These are phyloP conservation scores for Trichogramma pretiosum DNA, from an alignment of 1,140 invertebrate genomes.

Conservation along the genomic window DNA sequence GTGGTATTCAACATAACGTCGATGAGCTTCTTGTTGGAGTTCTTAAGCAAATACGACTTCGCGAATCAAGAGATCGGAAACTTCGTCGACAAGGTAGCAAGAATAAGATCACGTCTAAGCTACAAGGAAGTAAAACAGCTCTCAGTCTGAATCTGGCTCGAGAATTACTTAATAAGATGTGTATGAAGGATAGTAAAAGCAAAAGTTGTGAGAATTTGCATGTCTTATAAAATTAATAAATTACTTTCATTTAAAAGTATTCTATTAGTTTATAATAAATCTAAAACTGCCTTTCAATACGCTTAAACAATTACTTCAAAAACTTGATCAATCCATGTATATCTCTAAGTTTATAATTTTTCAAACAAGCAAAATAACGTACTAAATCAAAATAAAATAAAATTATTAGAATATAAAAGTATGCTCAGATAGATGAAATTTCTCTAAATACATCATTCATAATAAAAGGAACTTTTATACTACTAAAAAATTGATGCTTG, in stretches of 20 bases:
- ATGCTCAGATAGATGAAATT: too few relatives aligned
- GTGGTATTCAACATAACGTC: slow-evolving; percentile 84
- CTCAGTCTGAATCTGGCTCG: slow-evolving; percentile 65
- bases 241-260: too few relatives aligned
- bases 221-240: slow-evolving; percentile 79
- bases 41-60: slow-evolving; percentile 72
- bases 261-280: too few relatives aligned
- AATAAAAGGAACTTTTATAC: too few relatives aligned
- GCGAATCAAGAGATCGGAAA: slow-evolving; percentile 62
- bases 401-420: too few relatives aligned
- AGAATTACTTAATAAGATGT: slow-evolving; percentile 76
- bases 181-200: slow-evolving; percentile 77
- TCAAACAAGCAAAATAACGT: background rate
- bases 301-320: background rate
- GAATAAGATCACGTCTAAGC: slow-evolving; percentile 48
- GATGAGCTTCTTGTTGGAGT: slow-evolving; percentile 83
- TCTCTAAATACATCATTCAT: too few relatives aligned
- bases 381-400: too few relatives aligned
- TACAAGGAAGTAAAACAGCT: slow-evolving; percentile 58
- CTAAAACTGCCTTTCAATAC: background rate
- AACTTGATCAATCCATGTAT: background rate
- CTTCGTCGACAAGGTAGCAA: slow-evolving; percentile 43
- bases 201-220: slow-evolving; percentile 87
- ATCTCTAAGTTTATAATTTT: background rate
- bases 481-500: too few relatives aligned